A percentile compares a stretch with the other conserved stretches of the same genome.
Evolutionary conservation across 2,113 vertebrate genomes (phyloP).

Genomic region (Ornithorhynchus anatinus): DNA sequence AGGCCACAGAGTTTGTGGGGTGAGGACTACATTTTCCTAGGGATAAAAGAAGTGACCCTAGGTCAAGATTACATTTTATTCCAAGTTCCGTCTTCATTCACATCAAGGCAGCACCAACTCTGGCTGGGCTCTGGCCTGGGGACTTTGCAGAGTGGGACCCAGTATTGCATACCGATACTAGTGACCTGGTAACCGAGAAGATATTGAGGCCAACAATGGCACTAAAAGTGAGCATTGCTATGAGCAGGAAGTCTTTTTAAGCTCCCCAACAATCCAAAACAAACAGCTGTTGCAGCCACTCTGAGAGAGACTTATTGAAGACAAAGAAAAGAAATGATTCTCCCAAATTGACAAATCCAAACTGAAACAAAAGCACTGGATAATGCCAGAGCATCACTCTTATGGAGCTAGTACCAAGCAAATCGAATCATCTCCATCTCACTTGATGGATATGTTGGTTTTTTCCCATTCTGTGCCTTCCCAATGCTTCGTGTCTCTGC

Average conservation of each 20-base stretch:
- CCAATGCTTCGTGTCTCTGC: conserved; percentile 3
- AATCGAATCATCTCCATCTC: conserved; percentile 7
- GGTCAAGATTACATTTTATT: too few relatives aligned
- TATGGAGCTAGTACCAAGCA: background rate
- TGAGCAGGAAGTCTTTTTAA: background rate
- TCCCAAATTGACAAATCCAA: conserved; percentile 22
- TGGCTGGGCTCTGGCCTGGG: too few relatives aligned
- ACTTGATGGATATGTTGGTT: background rate
- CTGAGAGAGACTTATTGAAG: conserved; percentile 15
- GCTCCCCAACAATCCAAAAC: conserved; percentile 2
- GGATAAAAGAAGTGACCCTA: too few relatives aligned
- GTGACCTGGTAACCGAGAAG: too few relatives aligned
- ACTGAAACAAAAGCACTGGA: conserved; percentile 25
- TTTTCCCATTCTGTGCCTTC: background rate
- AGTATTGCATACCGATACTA: too few relatives aligned
- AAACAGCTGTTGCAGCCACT: conserved; percentile 26
- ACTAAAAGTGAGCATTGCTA: too few relatives aligned
- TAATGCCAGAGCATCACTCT: conserved; percentile 6
- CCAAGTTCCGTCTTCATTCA: too few relatives aligned
- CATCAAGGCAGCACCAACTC: too few relatives aligned
- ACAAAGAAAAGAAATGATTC: conserved; percentile 6
- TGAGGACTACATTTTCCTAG: too few relatives aligned
- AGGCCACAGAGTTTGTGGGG: too few relatives aligned
- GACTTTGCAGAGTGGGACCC: too few relatives aligned
- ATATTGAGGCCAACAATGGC: too few relatives aligned